Conservation (phyloP, 2,797 vertebrate genomes). For the Pampus argenteus region DNA sequence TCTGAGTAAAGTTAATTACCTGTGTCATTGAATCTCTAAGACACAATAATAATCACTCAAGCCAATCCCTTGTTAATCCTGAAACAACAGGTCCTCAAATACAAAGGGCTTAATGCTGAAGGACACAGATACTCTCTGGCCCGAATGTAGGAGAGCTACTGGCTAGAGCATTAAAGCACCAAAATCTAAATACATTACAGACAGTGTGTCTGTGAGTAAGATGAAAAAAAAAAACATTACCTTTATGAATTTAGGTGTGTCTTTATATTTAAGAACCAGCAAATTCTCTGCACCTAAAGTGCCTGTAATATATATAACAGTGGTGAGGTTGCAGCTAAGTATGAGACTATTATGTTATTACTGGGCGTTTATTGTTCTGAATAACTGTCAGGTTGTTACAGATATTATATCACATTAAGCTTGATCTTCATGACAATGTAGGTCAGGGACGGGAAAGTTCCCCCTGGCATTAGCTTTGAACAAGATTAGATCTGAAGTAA, state of each 20-base stretch:
- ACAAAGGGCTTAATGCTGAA: slow-evolving; percentile 69
- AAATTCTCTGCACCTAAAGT: background rate
- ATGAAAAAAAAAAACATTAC: background rate
- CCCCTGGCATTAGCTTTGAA: slow-evolving; percentile 59
- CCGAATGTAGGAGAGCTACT: slow-evolving; percentile 8
- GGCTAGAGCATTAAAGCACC: slow-evolving; percentile 1
- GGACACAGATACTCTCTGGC: slow-evolving; percentile 38
- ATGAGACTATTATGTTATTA: background rate
- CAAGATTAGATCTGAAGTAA: slow-evolving; percentile 75
- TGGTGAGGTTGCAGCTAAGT: background rate
- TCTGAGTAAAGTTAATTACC: slow-evolving; percentile 53
- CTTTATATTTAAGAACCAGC: background rate
- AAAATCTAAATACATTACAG: background rate
- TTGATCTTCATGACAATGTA: slow-evolving; percentile 49
- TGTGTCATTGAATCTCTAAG: slow-evolving; percentile 60
- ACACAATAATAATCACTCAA: slow-evolving; percentile 67
- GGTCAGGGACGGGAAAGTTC: slow-evolving; percentile 70
- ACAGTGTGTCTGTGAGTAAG: background rate
- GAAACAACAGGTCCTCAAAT: slow-evolving; percentile 60
- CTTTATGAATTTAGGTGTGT: background rate
- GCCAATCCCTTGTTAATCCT: slow-evolving; percentile 77
- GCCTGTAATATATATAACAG: background rate
- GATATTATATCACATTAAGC: slow-evolving; percentile 11
- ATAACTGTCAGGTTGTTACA: background rate
- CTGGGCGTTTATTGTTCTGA: background rate